Evolutionary conservation across 2,797 vertebrate species (phyloP).

Genomic region (Aldrovandia affinis): DNA sequence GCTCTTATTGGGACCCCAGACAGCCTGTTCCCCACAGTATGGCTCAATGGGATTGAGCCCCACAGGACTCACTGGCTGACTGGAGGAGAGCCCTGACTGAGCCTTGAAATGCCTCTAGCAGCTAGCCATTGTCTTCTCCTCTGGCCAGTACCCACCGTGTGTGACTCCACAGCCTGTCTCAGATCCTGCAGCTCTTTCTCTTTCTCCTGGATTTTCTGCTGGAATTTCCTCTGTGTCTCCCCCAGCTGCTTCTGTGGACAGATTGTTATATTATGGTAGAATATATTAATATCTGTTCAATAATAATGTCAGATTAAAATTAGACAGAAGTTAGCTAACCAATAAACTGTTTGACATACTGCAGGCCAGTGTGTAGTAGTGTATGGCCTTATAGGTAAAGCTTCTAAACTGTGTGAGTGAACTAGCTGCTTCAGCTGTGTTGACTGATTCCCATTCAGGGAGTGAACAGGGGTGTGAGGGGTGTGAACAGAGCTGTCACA

Average conservation of each 20-base stretch:
- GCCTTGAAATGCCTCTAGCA: not conserved
- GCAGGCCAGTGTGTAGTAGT: no score
- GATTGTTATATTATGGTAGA: not conserved
- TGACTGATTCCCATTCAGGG: not conserved
- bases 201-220: conserved; percentile 38
- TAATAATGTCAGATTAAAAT: not conserved
- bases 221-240: conserved; percentile 27
- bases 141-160: conserved; percentile 35
- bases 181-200: conserved; percentile 29
- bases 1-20: not conserved
- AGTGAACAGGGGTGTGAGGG: no score
- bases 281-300: not conserved
- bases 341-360: no score
- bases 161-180: conserved; percentile 27
- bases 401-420: not conserved
- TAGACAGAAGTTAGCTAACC: no score
- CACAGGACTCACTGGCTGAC: conserved; percentile 18
- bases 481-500: no score
- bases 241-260: conserved; percentile 23
- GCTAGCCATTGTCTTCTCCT: not conserved
- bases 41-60: not conserved
- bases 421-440: not conserved
- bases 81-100: conserved; percentile 9
- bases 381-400: no score
- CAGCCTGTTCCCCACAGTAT: not conserved